Conservation (phyloP, 2,797 vertebrate genomes). For the Alcedo quadribrachys region DNA sequence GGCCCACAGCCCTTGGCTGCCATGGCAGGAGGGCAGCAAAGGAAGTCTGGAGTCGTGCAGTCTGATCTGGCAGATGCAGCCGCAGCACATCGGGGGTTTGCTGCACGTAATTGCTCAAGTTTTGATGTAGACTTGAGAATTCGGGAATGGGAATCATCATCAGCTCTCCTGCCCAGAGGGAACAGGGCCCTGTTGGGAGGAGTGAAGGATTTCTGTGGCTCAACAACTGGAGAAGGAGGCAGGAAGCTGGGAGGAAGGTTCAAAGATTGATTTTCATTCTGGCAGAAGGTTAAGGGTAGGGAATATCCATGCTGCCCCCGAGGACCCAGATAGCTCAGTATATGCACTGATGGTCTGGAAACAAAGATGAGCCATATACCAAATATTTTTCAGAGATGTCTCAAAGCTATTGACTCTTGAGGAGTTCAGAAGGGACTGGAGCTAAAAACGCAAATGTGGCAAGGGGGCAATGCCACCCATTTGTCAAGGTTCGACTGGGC, state of each 20-base stretch:
- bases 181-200: neutral
- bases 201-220: neutral
- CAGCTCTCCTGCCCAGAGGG: neutral
- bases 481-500: neutral
- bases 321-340: neutral
- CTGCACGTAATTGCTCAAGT: rapidly evolving
- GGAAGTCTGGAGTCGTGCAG: rapidly evolving
- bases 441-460: slow-evolving; percentile 8
- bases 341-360: neutral
- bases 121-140: neutral
- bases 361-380: slow-evolving; percentile 11
- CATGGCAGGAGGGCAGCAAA: neutral
- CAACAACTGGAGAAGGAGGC: neutral
- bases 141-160: neutral
- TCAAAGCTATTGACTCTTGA: slow-evolving; percentile 10
- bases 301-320: neutral
- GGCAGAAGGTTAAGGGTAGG: neutral
- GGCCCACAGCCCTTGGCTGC: neutral
- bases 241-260: neutral
- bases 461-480: neutral
- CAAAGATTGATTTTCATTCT: slow-evolving; percentile 23
- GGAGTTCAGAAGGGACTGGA: neutral
- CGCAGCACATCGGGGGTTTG: rapidly evolving
- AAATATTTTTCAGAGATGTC: slow-evolving; percentile 17
- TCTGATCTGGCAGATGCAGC: rapidly evolving